Evolutionary conservation across 1,140 invertebrate genomes (phyloP).

Genomic region (Scylla paramamosain): DNA sequence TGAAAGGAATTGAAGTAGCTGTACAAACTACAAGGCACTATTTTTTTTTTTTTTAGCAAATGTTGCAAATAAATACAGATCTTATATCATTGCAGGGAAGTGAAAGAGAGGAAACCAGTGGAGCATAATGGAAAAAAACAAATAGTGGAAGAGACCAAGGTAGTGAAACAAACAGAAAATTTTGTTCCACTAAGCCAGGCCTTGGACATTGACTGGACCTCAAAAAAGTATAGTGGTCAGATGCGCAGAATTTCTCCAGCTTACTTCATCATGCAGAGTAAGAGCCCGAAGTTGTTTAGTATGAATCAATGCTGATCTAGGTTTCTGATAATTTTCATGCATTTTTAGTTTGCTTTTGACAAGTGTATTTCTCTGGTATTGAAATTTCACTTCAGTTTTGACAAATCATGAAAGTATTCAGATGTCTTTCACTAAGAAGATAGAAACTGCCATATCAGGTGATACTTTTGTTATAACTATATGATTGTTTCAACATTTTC

Average conservation of each 20-base stretch:
- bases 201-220: conserved; percentile 85
- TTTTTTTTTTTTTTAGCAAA: too few species aligned
- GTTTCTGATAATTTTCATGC: not conserved
- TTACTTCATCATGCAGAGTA: conserved; percentile 80
- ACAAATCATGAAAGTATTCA: too few species aligned
- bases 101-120: conserved; percentile 66
- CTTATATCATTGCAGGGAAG: conserved; percentile 67
- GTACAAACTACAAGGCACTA: too few species aligned
- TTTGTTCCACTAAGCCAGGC: conserved; percentile 88
- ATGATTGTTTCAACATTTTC: too few species aligned
- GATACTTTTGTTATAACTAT: too few species aligned
- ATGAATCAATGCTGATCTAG: not conserved
- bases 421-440: too few species aligned
- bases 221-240: conserved; percentile 80
- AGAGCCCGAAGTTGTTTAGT: not conserved
- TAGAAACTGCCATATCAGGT: too few species aligned
- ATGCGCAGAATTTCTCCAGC: conserved; percentile 81
- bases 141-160: conserved; percentile 79
- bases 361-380: too few species aligned
- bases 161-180: conserved; percentile 79
- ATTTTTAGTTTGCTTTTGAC: not conserved
- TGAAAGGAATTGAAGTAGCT: too few species aligned
- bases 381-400: too few species aligned
- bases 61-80: not conserved
- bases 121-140: conserved; percentile 70